These are phyloP conservation scores for Selene dorsalis DNA, from an alignment of 2,797 vertebrate genomes.

Conservation along the genomic window DNA sequence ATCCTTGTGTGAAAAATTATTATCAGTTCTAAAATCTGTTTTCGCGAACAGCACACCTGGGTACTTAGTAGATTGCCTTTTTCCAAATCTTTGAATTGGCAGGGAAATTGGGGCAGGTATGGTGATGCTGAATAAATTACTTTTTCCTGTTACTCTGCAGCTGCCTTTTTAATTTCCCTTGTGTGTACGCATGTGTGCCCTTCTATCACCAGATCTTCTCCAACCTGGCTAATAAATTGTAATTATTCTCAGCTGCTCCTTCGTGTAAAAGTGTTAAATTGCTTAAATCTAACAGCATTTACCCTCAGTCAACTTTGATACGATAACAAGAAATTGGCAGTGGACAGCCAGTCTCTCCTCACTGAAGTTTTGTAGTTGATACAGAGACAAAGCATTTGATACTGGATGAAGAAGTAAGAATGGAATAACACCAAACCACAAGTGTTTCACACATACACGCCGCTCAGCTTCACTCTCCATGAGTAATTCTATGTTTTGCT, in stretches of 20 bases:
- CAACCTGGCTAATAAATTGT: conserved; percentile 47
- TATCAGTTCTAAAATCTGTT: conserved; percentile 17
- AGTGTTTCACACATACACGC: conserved; percentile 68
- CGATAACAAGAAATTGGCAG: background rate
- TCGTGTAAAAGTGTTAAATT: conserved; percentile 50
- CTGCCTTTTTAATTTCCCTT: conserved; percentile 67
- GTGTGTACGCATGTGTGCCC: conserved; percentile 26
- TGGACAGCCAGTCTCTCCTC: conserved; percentile 6
- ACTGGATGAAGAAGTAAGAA: conserved; percentile 40
- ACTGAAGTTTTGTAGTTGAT: conserved; percentile 42
- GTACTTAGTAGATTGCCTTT: background rate
- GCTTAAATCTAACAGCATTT: conserved; percentile 28
- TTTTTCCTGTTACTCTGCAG: conserved; percentile 57
- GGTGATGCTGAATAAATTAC: conserved; percentile 55
- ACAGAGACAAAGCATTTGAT: conserved; percentile 53
- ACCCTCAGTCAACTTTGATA: conserved; percentile 12
- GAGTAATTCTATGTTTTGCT: conserved; percentile 76
- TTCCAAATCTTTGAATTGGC: conserved; percentile 37
- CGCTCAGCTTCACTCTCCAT: conserved; percentile 55
- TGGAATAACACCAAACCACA: conserved; percentile 62
- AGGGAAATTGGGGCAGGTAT: conserved; percentile 30
- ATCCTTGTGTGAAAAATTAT: background rate
- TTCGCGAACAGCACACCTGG: conserved; percentile 13
- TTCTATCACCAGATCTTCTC: conserved; percentile 36
- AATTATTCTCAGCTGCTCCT: conserved; percentile 66